Evolutionary conservation across 2,113 vertebrate genomes (phyloP), one percentile per base, ranked within the genome.

Genomic region (Ochotona princeps): DNA sequence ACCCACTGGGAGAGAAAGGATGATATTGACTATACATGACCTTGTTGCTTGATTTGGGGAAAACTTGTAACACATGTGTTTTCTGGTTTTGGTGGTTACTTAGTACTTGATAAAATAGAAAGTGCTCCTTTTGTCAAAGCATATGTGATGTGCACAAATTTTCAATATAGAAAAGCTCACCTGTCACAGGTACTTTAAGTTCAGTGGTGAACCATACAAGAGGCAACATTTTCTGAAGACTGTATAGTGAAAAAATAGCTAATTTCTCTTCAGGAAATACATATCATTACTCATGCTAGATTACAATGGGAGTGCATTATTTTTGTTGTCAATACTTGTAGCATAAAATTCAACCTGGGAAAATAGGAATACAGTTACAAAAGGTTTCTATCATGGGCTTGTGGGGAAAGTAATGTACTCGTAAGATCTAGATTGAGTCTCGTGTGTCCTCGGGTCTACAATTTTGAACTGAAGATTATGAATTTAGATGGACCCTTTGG

Each of bases 71-170:
- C 97, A 96, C 86, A 90, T 15, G 57, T 89, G 96, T 97, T 98
- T 98, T 97, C 95, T 98, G 96, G 91, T 94, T 97, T 97, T 97
- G 87, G 92, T 97, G 89, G 96, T 97, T 96, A 97, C 96, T 94
- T 80, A 92, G 95, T 92, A 97, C 87, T 87, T 13, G 96, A 95
- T 97, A 98, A 98, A 94, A 82, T 61, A 90, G 95, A 97, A 97
- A 97, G 90, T 91, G 57, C 94, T 97, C 54, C 83, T 95, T 93
- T 96, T 89, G 38, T 47, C 72, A 92, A 95, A 94, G 54, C 83
- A 18, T 79, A 94, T 79, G 47, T 82, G 87, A 57, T 92, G 87
- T 57, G 90, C 8, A 85, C 72, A 91, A 93, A 57, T 57, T 57
- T 57, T 57, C 76, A 7, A 35, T 30, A 1, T 70, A 90, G 81